A percentile compares a stretch with the other conserved stretches of the same genome.
Conservation (phyloP, 2,113 vertebrate species). For the Acanthochromis polyacanthus region DNA sequence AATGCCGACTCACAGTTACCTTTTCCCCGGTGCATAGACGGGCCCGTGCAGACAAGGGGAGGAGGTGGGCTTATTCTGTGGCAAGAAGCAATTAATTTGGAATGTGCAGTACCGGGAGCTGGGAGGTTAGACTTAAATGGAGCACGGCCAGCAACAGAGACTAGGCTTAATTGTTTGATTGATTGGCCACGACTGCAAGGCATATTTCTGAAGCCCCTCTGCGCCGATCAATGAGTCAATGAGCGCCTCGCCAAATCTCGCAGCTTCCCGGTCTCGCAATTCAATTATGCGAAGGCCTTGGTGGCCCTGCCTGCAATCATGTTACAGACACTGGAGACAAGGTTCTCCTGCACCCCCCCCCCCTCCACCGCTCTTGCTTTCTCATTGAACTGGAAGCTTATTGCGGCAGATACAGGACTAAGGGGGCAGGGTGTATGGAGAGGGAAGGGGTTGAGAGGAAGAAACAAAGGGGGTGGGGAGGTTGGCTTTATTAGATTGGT, state of each 20-base stretch:
- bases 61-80: constrained; percentile 33
- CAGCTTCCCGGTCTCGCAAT: constrained; percentile 71
- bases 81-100: constrained; percentile 80
- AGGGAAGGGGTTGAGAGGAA: constrained; percentile 45
- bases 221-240: constrained; percentile 82
- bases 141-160: constrained; percentile 67
- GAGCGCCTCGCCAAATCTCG: constrained; percentile 73
- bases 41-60: constrained; percentile 21
- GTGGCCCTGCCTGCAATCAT: constrained; percentile 68
- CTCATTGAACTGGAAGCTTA: constrained; percentile 42
- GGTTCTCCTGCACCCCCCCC: constrained; percentile 20
- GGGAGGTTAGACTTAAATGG: constrained; percentile 76
- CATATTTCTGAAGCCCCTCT: constrained; percentile 78
- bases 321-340: constrained; percentile 72
- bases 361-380: constrained; percentile 18
- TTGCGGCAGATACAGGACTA: constrained; percentile 51
- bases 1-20: constrained; percentile 59
- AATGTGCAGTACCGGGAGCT: constrained; percentile 42
- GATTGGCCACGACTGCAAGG: constrained; percentile 77
- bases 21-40: constrained; percentile 34
- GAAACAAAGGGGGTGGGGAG: constrained; percentile 34
- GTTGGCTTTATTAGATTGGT: constrained; percentile 81
- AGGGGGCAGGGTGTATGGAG: constrained; percentile 25
- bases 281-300: constrained; percentile 77
- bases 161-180: constrained; percentile 85